Evolutionary conservation across 2,888 invertebrate species (phyloP).

Genomic region (Geotrupes spiniger): DNA sequence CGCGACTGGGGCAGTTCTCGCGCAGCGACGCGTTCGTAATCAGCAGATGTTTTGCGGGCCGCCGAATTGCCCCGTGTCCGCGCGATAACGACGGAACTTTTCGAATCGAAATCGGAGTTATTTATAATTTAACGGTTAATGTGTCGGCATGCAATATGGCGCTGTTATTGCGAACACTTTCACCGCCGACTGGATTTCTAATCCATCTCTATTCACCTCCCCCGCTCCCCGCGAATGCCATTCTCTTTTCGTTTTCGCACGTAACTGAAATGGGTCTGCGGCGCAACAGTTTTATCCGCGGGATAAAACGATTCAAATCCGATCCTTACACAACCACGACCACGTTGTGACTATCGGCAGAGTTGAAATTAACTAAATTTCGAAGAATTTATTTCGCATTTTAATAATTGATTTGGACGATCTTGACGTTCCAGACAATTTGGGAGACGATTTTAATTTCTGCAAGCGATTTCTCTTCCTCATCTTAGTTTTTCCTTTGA

Average conservation of each 20-base stretch:
- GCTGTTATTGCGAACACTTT: conserved; percentile 40
- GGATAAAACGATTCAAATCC: too few species aligned
- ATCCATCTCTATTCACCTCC: conserved; percentile 32
- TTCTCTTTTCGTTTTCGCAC: conserved; percentile 34
- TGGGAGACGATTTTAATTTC: too few species aligned
- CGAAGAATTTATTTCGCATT: too few species aligned
- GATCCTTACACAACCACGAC: too few species aligned
- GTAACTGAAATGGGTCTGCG: conserved; percentile 14
- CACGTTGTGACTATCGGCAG: too few species aligned
- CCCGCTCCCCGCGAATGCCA: conserved; percentile 26
- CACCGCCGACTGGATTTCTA: conserved; percentile 39
- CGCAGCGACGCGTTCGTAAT: not conserved
- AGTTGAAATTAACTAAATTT: too few species aligned
- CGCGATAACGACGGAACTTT: not conserved
- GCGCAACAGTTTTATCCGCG: too few species aligned
- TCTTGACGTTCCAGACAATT: too few species aligned
- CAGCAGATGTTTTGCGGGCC: conserved; percentile 20
- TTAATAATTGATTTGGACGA: too few species aligned
- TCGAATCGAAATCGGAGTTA: not conserved
- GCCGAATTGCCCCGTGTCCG: not conserved
- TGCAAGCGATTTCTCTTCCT: too few species aligned
- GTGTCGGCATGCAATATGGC: conserved; percentile 34
- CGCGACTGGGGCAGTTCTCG: conserved; percentile 2
- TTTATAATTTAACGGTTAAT: conserved; percentile 8
- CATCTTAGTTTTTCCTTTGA: too few species aligned